Conservation (phyloP, 1,140 invertebrate genomes). For the Eubasilissa regina region DNA sequence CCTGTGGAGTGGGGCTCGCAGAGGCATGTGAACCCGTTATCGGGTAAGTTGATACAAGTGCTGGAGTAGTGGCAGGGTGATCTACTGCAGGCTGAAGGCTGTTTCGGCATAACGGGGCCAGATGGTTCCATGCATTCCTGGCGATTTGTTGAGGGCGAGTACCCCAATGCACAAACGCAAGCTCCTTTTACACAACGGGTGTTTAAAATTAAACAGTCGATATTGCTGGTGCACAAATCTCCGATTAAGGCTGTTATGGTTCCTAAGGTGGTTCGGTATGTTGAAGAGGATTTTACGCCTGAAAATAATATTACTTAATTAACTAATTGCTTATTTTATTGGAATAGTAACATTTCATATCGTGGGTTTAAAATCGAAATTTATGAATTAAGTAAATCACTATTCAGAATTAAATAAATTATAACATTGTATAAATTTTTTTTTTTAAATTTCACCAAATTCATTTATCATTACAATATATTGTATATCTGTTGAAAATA, state of each 20-base stretch:
- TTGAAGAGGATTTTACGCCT: slow-evolving; percentile 36
- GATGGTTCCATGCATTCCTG: slow-evolving; percentile 74
- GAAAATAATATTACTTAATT: slow-evolving; percentile 27
- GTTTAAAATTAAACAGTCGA: slow-evolving; percentile 81
- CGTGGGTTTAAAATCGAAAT: too few relatives aligned
- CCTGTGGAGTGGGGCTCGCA: slow-evolving; percentile 83
- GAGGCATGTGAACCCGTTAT: slow-evolving; percentile 82
- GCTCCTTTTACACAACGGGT: slow-evolving; percentile 80
- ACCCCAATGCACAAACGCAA: slow-evolving; percentile 80
- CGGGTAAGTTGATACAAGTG: slow-evolving; percentile 82
- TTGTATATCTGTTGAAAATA: too few relatives aligned
- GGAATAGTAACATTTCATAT: too few relatives aligned
- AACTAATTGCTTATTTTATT: too few relatives aligned
- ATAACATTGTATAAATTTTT: too few relatives aligned
- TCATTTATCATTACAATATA: too few relatives aligned
- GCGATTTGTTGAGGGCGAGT: slow-evolving; percentile 77
- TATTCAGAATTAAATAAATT: too few relatives aligned
- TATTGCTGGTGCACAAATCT: slow-evolving; percentile 81
- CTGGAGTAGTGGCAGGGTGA: slow-evolving; percentile 85
- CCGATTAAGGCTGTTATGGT: slow-evolving; percentile 83
- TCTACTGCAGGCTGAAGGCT: slow-evolving; percentile 78
- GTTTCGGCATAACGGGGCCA: slow-evolving; percentile 69
- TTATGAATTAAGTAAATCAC: too few relatives aligned
- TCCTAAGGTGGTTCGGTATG: slow-evolving; percentile 75
- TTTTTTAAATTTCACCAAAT: too few relatives aligned